phyloP scores from a whole-genome alignment of 2,113 vertebrate genomes.

The Sylvia atricapilla region DNA sequence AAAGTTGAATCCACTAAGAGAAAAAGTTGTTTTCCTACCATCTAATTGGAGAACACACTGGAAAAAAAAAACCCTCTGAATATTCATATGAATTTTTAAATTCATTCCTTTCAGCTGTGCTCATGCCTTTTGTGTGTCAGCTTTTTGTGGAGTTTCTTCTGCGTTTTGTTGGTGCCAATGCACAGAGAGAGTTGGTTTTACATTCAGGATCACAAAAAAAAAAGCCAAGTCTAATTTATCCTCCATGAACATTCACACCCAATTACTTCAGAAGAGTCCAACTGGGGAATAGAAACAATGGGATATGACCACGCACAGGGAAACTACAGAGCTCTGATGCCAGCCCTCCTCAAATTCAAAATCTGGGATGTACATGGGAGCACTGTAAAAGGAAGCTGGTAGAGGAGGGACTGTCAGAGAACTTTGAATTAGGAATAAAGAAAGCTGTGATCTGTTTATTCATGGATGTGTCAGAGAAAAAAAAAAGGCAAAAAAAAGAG shows the following conservation, averaged over 20 bases:
- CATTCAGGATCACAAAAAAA: conserved; percentile 34
- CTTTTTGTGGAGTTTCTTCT: conserved; percentile 21
- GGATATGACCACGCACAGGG: not conserved
- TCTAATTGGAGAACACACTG: not conserved
- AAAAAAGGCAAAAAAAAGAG: not conserved
- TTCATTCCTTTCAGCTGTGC: conserved; percentile 35
- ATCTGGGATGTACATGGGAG: not conserved
- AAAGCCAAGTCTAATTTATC: conserved; percentile 46
- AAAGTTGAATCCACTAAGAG: not conserved
- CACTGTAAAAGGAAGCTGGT: not conserved
- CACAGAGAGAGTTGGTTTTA: conserved; percentile 20
- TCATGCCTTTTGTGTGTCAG: conserved; percentile 32
- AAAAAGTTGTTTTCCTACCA: not conserved
- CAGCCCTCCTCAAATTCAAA: not conserved
- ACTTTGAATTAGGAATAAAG: conserved; percentile 24
- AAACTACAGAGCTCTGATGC: not conserved
- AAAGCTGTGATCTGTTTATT: conserved; percentile 36
- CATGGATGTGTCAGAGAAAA: not conserved
- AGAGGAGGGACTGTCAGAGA: conserved; percentile 10
- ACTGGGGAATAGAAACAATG: not conserved
- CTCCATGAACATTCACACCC: conserved; percentile 27
- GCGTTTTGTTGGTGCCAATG: not conserved
- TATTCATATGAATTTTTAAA: conserved; percentile 51
- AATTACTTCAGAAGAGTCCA: conserved; percentile 52
- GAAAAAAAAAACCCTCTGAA: not conserved